phyloP scores from a whole-genome alignment of 92 coral and sea anemone genomes.

The Chrysogorgia sp. region DNA sequence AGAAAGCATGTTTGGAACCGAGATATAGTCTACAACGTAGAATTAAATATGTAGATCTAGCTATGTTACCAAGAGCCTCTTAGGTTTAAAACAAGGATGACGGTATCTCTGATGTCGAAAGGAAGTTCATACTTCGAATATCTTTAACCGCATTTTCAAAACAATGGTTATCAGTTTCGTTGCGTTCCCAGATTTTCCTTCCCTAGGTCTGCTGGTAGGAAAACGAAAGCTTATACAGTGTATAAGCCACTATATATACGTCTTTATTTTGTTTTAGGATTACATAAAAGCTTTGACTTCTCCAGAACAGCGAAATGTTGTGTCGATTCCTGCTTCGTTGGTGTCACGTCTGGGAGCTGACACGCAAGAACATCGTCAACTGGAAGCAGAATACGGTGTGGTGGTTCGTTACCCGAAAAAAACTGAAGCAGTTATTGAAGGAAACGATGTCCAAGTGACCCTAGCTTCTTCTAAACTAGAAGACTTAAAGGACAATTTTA shows the following conservation, averaged over 20 bases:
- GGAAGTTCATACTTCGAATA: slow-evolving; percentile 46
- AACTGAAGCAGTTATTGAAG: slow-evolving; percentile 4
- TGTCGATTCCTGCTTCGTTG: slow-evolving; percentile 3
- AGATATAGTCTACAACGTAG: background rate
- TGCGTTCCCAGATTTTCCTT: background rate
- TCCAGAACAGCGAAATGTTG: background rate
- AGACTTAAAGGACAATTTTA: background rate
- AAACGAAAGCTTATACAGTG: no score
- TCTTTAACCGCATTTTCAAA: background rate
- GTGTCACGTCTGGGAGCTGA: slow-evolving; percentile 13
- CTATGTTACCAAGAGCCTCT: background rate
- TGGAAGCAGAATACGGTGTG: slow-evolving; percentile 30
- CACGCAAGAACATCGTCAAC: slow-evolving; percentile 1
- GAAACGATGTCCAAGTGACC: background rate
- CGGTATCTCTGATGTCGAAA: background rate
- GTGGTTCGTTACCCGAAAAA: slow-evolving; percentile 30
- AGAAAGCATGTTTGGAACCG: no score
- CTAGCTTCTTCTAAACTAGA: slow-evolving; percentile 25
- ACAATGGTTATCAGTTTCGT: background rate
- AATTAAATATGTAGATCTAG: background rate
- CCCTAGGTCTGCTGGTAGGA: no score
- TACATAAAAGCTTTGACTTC: slow-evolving; percentile 31
- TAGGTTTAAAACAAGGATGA: background rate
- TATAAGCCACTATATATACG: no score
- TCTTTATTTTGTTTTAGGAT: background rate